These are phyloP conservation scores for Lottia gigantea DNA, from an alignment of 2,888 invertebrate species.

Conservation along the genomic window DNA sequence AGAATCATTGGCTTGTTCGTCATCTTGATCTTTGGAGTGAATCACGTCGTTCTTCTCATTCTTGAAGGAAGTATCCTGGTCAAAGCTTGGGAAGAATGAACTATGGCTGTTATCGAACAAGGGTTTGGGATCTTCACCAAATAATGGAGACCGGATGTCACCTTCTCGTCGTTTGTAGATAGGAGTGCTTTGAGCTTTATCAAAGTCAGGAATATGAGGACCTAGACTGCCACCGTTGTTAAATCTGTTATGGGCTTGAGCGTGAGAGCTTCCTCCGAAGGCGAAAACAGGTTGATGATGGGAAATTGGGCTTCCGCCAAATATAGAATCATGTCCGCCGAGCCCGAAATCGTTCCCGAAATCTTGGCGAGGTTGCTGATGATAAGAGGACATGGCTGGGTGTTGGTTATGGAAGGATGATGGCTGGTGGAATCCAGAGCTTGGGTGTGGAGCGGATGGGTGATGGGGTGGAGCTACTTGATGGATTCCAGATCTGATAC, in stretches of 20 bases:
- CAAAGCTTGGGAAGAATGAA: neutral
- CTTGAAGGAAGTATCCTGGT: neutral
- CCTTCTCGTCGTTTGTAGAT: neutral
- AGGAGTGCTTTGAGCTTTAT: neutral
- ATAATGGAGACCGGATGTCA: neutral
- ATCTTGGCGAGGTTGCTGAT: neutral
- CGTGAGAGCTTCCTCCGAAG: neutral
- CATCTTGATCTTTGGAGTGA: neutral
- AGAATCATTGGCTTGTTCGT: neutral
- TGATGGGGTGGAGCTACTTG: neutral
- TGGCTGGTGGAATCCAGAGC: neutral
- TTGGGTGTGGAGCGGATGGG: neutral
- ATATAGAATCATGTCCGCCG: neutral
- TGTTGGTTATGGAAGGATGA: neutral
- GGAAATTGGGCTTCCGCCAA: neutral
- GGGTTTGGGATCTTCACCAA: neutral
- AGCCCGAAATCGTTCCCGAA: neutral
- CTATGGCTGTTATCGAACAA: neutral
- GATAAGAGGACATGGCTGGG: neutral
- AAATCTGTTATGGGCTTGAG: neutral
- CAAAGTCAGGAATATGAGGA: conserved; percentile 10
- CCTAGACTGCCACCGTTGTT: neutral
- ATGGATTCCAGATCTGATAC: neutral
- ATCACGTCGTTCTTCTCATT: neutral
- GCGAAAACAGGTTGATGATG: neutral